Base-by-base conservation (phyloP, 2,113 vertebrate genomes). In the Neomonachus schauinslandi region DNA sequence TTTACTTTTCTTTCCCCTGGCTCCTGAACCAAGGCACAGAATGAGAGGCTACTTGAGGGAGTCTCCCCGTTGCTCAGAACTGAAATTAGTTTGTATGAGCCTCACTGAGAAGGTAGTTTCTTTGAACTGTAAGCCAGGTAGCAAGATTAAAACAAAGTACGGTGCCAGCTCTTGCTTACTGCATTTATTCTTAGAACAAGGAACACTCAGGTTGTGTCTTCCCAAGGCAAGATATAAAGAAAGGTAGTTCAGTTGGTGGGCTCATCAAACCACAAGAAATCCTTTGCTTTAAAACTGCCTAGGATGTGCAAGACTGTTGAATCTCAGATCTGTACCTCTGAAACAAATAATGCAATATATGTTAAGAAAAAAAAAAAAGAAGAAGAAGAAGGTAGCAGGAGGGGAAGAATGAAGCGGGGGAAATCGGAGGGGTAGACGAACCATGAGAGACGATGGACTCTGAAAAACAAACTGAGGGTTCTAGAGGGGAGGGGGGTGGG, bases 251-350 rank as follows among this genome's bases (percentile, higher is more conserved):
- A 57, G 74, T 91, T 59, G 19, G 57, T 42, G 28, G 24, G 24
- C 71, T 89, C 42, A 95, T 55, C 59, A 89, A 86, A 91, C 9
- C 91, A 21, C 53, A 95, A 88, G 72, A 92, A 97, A 79, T 39
- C 55, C 10, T 55, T 69, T 67, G 65, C 55, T 82, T 94, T 94
- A 61, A 82, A 94, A 84, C 8, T 42, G 51, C 84, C 63, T 69
- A 65, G 51, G 22, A 76, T 39, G 39, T 39, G 39, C 39, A 39
- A 39, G 39, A 39, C 39, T 39, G 39, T 39, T 39, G 39, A 39
- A 39, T 39, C 39, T 39, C 39, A 39, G 39, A 39, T 39, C 39
- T 39, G 39, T 39, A 39, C 39, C 39, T 39, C 39, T 39, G 39
- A 39, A 39, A 39, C 39, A 39, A 39, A 39, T 39, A 39, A 39